Evolutionary conservation across 2,797 vertebrate species (phyloP).

Genomic region (Thripadectes ignobilis): DNA sequence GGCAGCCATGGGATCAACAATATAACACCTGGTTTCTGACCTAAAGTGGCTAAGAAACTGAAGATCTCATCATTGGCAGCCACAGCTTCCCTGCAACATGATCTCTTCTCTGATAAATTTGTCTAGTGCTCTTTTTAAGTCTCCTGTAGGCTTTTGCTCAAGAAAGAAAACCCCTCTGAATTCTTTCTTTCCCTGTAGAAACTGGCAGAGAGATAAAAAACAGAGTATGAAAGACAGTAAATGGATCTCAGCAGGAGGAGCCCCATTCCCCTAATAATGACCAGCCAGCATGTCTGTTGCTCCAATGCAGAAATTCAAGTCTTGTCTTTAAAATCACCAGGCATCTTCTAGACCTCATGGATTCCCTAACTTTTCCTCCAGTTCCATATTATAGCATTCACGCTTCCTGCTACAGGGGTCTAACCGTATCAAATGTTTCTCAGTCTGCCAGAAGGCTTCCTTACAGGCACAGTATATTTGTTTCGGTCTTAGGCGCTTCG

Average conservation of each 20-base stretch:
- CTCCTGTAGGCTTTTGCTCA: background rate
- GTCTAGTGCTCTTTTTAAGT: constrained; percentile 31
- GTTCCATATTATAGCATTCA: background rate
- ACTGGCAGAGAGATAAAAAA: constrained; percentile 35
- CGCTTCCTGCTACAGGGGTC: background rate
- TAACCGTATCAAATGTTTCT: background rate
- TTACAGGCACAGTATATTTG: background rate
- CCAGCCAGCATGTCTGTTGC: background rate
- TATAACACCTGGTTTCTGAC: constrained; percentile 52
- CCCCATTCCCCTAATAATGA: background rate
- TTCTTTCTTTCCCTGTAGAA: constrained; percentile 45
- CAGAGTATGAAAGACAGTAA: constrained; percentile 12
- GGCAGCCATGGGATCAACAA: background rate
- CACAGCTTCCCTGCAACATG: constrained; percentile 42
- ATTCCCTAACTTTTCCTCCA: background rate
- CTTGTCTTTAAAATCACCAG: background rate
- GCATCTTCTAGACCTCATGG: background rate
- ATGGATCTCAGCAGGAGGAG: background rate
- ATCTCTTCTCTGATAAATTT: constrained; percentile 60
- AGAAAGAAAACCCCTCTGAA: background rate
- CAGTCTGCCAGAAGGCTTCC: background rate
- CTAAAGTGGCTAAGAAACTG: constrained; percentile 46
- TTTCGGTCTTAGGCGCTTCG: background rate
- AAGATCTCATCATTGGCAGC: constrained; percentile 33
- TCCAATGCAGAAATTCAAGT: constrained; percentile 16